These are phyloP conservation scores for Drosophila quinaria DNA, from an alignment of 2,888 invertebrate species.

Conservation along the genomic window DNA sequence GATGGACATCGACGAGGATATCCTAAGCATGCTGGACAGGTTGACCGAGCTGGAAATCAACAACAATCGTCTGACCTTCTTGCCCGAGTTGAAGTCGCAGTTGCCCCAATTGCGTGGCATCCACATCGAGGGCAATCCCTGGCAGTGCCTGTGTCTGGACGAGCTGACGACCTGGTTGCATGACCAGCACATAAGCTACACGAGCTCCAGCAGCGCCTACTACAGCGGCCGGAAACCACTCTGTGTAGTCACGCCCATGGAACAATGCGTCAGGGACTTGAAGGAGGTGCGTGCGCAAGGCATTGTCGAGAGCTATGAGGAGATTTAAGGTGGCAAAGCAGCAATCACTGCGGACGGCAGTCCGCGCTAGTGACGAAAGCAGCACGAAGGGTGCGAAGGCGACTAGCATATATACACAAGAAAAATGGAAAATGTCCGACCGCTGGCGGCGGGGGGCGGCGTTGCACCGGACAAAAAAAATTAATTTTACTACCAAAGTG, in stretches of 20 bases:
- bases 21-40: conserved; percentile 60
- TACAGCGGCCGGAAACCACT: conserved; percentile 79
- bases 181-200: conserved; percentile 2
- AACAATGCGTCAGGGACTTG: conserved; percentile 75
- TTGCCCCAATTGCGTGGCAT: conserved; percentile 59
- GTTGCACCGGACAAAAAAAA: too few species aligned
- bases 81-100: conserved; percentile 66
- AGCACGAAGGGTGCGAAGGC: too few species aligned
- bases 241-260: conserved; percentile 80
- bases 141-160: conserved; percentile 84
- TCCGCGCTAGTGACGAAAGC: too few species aligned
- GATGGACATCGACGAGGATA: conserved; percentile 65
- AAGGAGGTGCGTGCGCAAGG: conserved; percentile 66
- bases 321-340: conserved; percentile 48
- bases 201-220: conserved; percentile 64
- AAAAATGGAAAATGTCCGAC: too few species aligned
- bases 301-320: conserved; percentile 75
- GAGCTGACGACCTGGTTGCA: conserved; percentile 75
- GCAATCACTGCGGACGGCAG: too few species aligned
- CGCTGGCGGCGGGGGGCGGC: too few species aligned
- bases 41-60: conserved; percentile 77
- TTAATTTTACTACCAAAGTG: too few species aligned
- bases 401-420: too few species aligned
- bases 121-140: conserved; percentile 83
- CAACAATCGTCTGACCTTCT: conserved; percentile 82